Percentiles rank a stretch among this genome's conserved stretches.
phyloP scores from a whole-genome alignment of 2,888 invertebrate genomes.

The Phoronis australis region DNA sequence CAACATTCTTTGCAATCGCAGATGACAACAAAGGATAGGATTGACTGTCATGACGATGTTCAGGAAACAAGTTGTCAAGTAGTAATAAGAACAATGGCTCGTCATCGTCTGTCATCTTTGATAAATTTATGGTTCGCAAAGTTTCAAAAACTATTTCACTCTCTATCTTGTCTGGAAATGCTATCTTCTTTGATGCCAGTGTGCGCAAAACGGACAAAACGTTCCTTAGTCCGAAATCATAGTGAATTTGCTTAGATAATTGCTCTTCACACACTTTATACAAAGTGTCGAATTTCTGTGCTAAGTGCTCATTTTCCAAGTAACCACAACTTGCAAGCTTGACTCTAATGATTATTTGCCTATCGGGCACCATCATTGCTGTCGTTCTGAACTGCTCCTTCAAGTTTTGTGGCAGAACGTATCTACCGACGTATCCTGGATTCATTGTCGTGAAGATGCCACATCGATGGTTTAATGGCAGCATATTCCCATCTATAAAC shows the following conservation, averaged over 20 bases:
- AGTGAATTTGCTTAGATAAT: conserved; percentile 72
- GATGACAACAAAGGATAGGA: conserved; percentile 74
- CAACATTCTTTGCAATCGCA: conserved; percentile 65
- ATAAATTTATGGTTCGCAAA: conserved; percentile 52
- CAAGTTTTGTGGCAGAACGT: conserved; percentile 83
- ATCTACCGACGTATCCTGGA: conserved; percentile 86
- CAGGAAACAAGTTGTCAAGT: conserved; percentile 86
- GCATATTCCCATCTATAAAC: conserved; percentile 75
- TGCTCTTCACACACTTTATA: conserved; percentile 88
- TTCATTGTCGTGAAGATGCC: conserved; percentile 68
- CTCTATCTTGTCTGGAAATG: conserved; percentile 46
- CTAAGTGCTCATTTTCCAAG: conserved; percentile 73
- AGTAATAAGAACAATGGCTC: conserved; percentile 80
- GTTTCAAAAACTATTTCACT: conserved; percentile 52
- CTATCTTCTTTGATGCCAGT: conserved; percentile 49
- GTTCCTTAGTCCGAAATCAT: conserved; percentile 54
- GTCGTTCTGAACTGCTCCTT: conserved; percentile 84
- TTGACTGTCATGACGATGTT: conserved; percentile 68
- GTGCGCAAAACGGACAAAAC: conserved; percentile 53
- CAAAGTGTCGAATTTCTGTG: conserved; percentile 77
- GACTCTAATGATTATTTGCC: conserved; percentile 87
- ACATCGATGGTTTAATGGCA: conserved; percentile 76
- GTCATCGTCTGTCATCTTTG: conserved; percentile 70
- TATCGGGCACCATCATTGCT: conserved; percentile 91
- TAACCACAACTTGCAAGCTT: conserved; percentile 86